A percentile compares a stretch with the other conserved stretches of the same genome.
phyloP scores from a whole-genome alignment of 2,113 vertebrate genomes.

The Hylia prasina region DNA sequence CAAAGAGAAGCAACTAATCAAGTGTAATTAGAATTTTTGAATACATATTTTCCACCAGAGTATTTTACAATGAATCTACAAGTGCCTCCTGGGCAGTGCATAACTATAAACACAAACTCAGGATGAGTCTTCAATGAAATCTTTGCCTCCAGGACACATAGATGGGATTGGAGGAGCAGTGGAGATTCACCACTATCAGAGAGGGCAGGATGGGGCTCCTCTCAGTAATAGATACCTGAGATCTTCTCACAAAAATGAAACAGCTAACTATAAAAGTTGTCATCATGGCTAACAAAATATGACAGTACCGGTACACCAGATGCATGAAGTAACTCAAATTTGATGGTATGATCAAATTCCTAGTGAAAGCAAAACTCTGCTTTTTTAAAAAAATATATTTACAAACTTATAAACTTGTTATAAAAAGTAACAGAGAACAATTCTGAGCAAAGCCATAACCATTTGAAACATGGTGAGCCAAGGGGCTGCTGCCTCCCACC shows the following conservation, averaged over 20 bases:
- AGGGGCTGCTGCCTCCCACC: neutral
- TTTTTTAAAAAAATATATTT: neutral
- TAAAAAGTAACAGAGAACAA: neutral
- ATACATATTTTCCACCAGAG: neutral
- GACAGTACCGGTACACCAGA: neutral
- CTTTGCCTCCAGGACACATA: fast-evolving
- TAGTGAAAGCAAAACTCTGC: neutral
- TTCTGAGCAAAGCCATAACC: too few species aligned
- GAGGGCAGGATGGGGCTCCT: neutral
- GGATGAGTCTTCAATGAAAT: neutral
- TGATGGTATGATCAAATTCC: neutral
- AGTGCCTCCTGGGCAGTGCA: neutral
- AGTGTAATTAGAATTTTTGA: neutral
- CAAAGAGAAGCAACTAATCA: neutral
- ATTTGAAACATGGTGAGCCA: neutral
- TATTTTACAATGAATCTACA: neutral
- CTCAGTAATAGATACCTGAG: neutral
- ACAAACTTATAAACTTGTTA: neutral
- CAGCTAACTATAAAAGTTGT: neutral
- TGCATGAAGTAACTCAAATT: neutral
- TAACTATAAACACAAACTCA: neutral
- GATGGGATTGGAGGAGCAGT: neutral
- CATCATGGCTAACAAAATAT: neutral
- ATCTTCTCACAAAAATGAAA: neutral
- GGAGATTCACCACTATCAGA: neutral